Conservation (phyloP, 2,888 invertebrate genomes). For the Mimachlamys varia region DNA sequence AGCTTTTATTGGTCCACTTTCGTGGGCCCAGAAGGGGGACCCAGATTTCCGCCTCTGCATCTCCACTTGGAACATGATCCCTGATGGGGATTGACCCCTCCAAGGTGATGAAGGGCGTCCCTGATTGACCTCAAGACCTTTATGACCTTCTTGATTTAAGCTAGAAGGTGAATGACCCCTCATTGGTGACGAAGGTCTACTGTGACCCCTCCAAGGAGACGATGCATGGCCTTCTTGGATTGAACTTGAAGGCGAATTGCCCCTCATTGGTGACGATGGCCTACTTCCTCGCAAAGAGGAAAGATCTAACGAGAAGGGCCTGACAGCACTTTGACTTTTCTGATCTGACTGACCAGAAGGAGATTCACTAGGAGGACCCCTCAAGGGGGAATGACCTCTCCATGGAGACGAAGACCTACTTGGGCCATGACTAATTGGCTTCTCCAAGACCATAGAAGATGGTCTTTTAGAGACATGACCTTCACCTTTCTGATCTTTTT, state of each 20-base stretch:
- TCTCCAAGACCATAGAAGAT: background rate
- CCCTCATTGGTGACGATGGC: background rate
- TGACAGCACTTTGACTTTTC: background rate
- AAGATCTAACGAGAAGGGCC: background rate
- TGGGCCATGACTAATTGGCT: background rate
- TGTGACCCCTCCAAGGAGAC: background rate
- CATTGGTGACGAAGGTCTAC: background rate
- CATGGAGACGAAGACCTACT: background rate
- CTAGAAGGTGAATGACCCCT: background rate
- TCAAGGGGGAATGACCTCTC: background rate
- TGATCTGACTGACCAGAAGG: background rate
- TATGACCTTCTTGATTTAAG: background rate
- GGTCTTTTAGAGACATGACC: background rate
- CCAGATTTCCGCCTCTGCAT: background rate
- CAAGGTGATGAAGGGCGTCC: conserved; percentile 5
- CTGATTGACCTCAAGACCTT: background rate
- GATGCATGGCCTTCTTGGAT: background rate
- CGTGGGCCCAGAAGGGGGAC: background rate
- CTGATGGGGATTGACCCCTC: background rate
- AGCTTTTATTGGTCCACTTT: background rate
- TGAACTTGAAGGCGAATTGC: background rate
- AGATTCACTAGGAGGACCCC: background rate
- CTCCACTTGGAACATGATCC: background rate
- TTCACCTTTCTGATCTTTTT: background rate
- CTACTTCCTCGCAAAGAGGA: background rate